phyloP scores from a whole-genome alignment of 2,888 invertebrate genomes.

The Parnassius smintheus region DNA sequence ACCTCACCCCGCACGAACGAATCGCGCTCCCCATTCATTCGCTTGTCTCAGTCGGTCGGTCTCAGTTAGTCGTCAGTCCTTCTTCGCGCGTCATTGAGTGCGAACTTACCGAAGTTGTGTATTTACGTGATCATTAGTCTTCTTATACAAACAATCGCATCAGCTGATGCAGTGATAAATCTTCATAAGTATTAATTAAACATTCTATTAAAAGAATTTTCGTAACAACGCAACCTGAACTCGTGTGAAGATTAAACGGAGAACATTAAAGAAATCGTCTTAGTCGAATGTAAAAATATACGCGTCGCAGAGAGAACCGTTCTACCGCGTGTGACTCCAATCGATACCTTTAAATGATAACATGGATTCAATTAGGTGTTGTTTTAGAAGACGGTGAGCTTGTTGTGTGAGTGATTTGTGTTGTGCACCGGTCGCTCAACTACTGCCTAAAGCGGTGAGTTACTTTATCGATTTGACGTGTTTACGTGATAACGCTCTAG shows the following conservation, averaged over 20 bases:
- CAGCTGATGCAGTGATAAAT: constrained; percentile 73
- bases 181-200: constrained; percentile 36
- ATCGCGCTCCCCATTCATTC: constrained; percentile 53
- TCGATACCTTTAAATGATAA: constrained; percentile 80
- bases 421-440: constrained; percentile 42
- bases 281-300: constrained; percentile 75
- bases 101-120: constrained; percentile 35
- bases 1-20: constrained; percentile 36
- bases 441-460: constrained; percentile 54
- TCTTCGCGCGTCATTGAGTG: constrained; percentile 51
- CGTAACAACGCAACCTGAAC: constrained; percentile 39
- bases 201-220: constrained; percentile 29
- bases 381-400: constrained; percentile 65
- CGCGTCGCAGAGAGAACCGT: constrained; percentile 67
- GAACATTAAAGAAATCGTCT: constrained; percentile 61
- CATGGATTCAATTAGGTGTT: constrained; percentile 77
- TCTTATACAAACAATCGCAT: constrained; percentile 70
- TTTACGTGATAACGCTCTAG: constrained; percentile 61
- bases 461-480: constrained; percentile 57
- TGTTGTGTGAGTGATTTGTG: constrained; percentile 49
- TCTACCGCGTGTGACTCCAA: constrained; percentile 72
- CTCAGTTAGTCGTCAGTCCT: constrained; percentile 67
- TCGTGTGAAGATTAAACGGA: constrained; percentile 41
- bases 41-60: constrained; percentile 45
- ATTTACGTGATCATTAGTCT: constrained; percentile 57